Evolutionary conservation across 2,888 invertebrate species (phyloP), one percentile per base, ranked within the genome.

Genomic region (Leptinotarsa haldemani): DNA sequence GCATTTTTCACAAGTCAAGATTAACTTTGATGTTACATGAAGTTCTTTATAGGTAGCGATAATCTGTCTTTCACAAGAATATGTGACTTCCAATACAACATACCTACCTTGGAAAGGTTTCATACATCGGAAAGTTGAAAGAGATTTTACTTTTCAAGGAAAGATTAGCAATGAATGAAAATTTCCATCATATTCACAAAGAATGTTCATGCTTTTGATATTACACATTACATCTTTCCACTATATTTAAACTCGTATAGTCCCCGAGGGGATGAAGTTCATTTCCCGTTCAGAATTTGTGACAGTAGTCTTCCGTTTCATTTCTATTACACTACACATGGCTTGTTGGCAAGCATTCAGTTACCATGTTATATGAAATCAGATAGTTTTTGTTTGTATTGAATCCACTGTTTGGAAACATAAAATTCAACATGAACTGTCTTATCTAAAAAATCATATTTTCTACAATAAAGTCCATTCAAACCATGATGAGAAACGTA

Each of bases 241-340:
- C 16, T 61, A 15, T n/a, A 61, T 40, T 61, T 40, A 61, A 30
- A 40, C 16, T 7, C 61, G 40, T 40, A n/a, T 30, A 40, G 40
- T 30, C 30, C 61, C 40, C 61, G 40, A 40, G 61, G 40, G 61
- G n/a, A 40, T 40, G 4, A 40, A 61, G n/a, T 61, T 61, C 61
- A 61, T 40, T 61, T 61, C 61, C 61, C 40, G 61, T 61, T 61
- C 7, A 40, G n/a, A 15, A 30, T 61, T 16, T 7, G 5, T 61
- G 61, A n/a, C 61, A 61, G 61, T 30, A 30, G 9, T 40, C 61
- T 61, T 61, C 61, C 61, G 61, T 61, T 61, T 61, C n/a, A 61
- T 40, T 40, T 61, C 40, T n/a, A 18, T 61, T 40, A 61, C 61
- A 61, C 30, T 30, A 20, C n/a, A 40, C 61, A 61, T 40, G 61